A percentile compares a stretch with the other conserved stretches of the same genome.
These are phyloP conservation scores for Ellobium chinense DNA, from an alignment of 2,888 invertebrate genomes.

Conservation along the genomic window DNA sequence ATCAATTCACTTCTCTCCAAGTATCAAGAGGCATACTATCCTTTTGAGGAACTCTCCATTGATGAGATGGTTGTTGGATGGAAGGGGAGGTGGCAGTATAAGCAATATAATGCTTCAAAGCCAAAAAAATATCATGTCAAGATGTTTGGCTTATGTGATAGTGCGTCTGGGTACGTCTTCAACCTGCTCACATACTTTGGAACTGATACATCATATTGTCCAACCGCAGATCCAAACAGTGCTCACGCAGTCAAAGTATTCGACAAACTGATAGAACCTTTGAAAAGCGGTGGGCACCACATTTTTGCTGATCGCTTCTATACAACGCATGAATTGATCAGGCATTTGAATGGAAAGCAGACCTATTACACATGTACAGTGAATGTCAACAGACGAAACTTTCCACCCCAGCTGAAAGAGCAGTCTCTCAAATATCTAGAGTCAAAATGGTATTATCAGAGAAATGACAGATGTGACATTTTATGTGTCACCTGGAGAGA, in stretches of 20 bases:
- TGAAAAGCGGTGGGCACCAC: background rate
- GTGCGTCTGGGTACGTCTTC: too few species aligned
- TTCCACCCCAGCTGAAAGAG: background rate
- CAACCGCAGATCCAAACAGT: too few species aligned
- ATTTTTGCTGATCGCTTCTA: constrained; percentile 11
- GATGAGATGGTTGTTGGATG: too few species aligned
- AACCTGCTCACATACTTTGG: too few species aligned
- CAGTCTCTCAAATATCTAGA: background rate
- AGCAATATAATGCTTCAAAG: too few species aligned
- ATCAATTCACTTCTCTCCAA: background rate
- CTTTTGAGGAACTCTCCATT: background rate
- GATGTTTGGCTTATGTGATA: too few species aligned
- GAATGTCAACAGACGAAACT: background rate
- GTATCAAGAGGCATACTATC: constrained; percentile 4
- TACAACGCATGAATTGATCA: background rate
- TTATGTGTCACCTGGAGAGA: background rate
- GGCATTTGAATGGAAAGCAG: background rate
- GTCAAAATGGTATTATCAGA: background rate
- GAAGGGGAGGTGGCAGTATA: background rate
- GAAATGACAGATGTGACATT: background rate
- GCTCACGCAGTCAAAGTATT: too few species aligned
- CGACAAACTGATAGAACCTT: background rate
- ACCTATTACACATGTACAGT: background rate
- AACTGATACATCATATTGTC: too few species aligned
- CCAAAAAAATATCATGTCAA: too few species aligned